These are phyloP conservation scores for Trachops cirrhosus DNA, from an alignment of 2,797 vertebrate species.

Conservation along the genomic window DNA sequence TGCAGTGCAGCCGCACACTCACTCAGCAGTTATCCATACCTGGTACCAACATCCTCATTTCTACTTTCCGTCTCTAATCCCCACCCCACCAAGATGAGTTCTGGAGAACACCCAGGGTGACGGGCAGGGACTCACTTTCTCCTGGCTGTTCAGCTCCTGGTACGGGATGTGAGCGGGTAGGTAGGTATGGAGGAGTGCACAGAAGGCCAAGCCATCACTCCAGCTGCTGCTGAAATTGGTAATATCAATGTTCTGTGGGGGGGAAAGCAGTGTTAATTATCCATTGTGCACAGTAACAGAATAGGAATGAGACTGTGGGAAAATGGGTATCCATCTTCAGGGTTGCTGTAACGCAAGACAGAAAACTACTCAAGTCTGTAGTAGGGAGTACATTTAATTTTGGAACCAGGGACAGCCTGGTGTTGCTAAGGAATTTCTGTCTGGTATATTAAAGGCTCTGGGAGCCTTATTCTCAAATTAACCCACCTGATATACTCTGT, in stretches of 20 bases:
- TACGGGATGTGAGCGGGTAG: slow-evolving; percentile 98
- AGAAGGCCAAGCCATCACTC: slow-evolving; percentile 97
- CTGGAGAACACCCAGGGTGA: background rate
- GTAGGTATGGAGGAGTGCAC: slow-evolving; percentile 96
- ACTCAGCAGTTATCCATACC: too few species aligned
- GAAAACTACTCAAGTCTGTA: background rate
- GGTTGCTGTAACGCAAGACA: background rate
- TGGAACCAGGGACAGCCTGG: background rate
- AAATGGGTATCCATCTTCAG: background rate
- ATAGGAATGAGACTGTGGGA: accelerated
- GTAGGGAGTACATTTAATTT: background rate
- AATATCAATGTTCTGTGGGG: slow-evolving; percentile 95
- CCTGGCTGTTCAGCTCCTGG: slow-evolving; percentile 93
- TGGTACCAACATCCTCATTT: background rate
- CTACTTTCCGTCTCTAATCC: background rate
- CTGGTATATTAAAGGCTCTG: background rate
- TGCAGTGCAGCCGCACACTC: accelerated
- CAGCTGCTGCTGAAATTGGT: slow-evolving; percentile 99
- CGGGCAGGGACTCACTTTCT: slow-evolving; percentile 87
- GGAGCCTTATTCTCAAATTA: background rate
- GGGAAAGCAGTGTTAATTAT: background rate
- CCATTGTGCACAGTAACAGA: background rate
- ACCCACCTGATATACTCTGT: background rate
- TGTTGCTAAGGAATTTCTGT: background rate
- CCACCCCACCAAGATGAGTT: background rate